Base-by-base conservation (phyloP, 1,140 invertebrate genomes). In the Dendroctonus ponderosae region DNA sequence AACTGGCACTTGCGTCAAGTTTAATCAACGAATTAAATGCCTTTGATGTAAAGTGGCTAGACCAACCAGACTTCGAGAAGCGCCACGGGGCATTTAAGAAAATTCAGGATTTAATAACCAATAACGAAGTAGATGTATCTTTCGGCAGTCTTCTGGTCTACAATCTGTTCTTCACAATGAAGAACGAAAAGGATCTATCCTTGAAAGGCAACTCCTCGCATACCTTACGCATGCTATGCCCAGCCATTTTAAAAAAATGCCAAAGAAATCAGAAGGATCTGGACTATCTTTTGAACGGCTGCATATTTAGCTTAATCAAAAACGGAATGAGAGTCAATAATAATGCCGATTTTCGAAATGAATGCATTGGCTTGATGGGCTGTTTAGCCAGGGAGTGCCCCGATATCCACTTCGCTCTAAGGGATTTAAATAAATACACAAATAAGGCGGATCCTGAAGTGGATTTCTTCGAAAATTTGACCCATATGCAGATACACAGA, bases 381-480 rank as follows among this genome's bases (percentile, higher is more conserved):
- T 83, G 86, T 72, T 79, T 96, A 70, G 85, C 86, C 0, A 82
- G 89, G 71, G 86, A 91, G 74, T 91, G 89, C 79, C 78, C 85
- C 0, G 81, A 87, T 2, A 79, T 84, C 0, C 85, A 95, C 81
- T 85, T 88, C 39, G 80, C 90, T 7, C 76, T 94, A 6, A 81
- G 83, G n/a, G 93, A 96, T 80, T 81, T 97, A 39, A 79, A 84
- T 2, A 77, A 82, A 12, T 80, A 96, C 3, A 82, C 85, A 0
- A 88, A 92, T 75, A 85, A 86, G 72, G 80, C 81, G 42, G 93
- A 98, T 77, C 78, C 82, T 0, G 95, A 98, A 77, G 87, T 92
- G 0, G 94, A 98, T 79, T 96, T 98, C 81, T 98, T 96, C 76
- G 91, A 96, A 71, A 98, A 97, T 75, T 89, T 96, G 70, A 85